Base-by-base conservation (phyloP, 2,888 invertebrate genomes). In the Asteroscopus sphinx region DNA sequence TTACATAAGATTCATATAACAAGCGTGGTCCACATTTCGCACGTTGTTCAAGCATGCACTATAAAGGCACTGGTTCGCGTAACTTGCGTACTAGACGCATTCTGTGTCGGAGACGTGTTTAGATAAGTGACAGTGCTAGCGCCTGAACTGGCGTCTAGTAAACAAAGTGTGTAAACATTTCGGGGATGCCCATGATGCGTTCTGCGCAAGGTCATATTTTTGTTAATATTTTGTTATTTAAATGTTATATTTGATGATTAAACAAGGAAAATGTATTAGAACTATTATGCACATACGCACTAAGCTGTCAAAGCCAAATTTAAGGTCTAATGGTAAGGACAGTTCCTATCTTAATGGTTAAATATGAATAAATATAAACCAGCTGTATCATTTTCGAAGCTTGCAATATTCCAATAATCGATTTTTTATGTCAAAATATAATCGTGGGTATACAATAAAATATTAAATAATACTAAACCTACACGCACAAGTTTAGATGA, bases 21-120 rank as follows among this genome's bases (percentile, higher is more conserved):
- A 68, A 56, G 58, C 57, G 46, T 40, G 53, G 68, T 67, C 77
- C 69, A 73, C 70, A 77, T 77, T 67, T 77, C 71, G 70, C 77
- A 75, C 77, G 72, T 74, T 64, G 66, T 73, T 74, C 15, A 5
- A 64, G 65, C 59, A 59, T 64, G 61, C 61, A 47, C 67, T 68
- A 62, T 75, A 76, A 61, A 73, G 61, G 73, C 59, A 62, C 60
- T 75, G 60, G 64, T 53, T 71, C 46, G 55, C 68, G 76, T 76
- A 53, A 42, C 39, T 40, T 17, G 64, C 64, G 60, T 65, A 25
- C 62, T 76, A 67, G 47, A 61, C 64, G 73, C 80, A 79, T 80
- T 79, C 78, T 80, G 59, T 58, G 67, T 21, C 53, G 57, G 9
- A 32, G 68, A 44, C 46, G 47, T 55, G 59, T 79, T 80, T 59